Percentiles rank a stretch among this genome's conserved stretches.
These are phyloP conservation scores for Tenthredo distinguenda DNA, from an alignment of 2,888 invertebrate species.

Conservation along the genomic window DNA sequence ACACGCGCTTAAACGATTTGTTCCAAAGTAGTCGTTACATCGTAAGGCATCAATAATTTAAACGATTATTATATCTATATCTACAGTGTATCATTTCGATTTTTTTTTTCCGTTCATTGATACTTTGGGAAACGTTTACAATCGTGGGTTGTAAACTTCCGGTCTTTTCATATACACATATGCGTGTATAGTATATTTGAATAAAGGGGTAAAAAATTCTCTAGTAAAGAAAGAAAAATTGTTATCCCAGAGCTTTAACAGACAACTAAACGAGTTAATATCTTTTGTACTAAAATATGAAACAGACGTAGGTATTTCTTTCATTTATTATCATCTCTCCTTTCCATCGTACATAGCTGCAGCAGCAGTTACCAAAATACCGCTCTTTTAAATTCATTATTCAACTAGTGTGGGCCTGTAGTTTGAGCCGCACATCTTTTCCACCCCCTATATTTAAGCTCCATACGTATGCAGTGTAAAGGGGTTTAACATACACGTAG, in stretches of 20 bases:
- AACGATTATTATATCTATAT: not conserved
- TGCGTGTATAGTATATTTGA: not conserved
- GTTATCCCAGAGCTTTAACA: not conserved
- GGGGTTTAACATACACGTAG: not conserved
- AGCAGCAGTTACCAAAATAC: not conserved
- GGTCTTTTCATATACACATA: conserved; percentile 16
- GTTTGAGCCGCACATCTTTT: not conserved
- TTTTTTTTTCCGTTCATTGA: not conserved
- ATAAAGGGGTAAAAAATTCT: not conserved
- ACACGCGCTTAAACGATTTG: conserved; percentile 27
- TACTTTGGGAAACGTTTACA: not conserved
- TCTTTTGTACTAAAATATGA: not conserved
- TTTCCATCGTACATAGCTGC: not conserved
- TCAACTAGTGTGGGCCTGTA: conserved; percentile 41
- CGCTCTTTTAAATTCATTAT: conserved; percentile 49
- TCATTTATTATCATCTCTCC: not conserved
- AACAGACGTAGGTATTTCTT: not conserved
- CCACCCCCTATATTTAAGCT: not conserved
- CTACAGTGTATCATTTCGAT: not conserved
- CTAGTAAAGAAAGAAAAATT: not conserved
- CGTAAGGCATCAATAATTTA: not conserved
- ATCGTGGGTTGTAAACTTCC: conserved; percentile 9
- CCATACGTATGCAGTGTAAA: not conserved
- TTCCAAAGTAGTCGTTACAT: not conserved
- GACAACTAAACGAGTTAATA: not conserved